phyloP scores from a whole-genome alignment of 2,888 invertebrate species.

The Cephus runcator region DNA sequence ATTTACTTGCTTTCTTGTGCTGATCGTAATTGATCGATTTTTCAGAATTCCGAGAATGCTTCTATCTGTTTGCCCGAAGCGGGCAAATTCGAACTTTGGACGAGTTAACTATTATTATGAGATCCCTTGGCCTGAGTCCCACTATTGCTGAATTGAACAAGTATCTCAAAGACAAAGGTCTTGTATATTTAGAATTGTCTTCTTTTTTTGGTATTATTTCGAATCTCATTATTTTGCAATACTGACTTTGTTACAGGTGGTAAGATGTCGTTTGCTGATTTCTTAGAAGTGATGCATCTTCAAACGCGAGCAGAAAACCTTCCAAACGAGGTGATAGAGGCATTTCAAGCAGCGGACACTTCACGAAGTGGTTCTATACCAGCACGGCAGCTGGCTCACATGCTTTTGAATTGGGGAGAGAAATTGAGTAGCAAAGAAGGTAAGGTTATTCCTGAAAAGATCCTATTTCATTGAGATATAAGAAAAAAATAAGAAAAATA shows the following conservation, averaged over 20 bases:
- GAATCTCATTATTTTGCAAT: not conserved
- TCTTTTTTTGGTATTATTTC: constrained; percentile 9
- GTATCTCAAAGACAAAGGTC: constrained; percentile 79
- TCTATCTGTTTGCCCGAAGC: constrained; percentile 91
- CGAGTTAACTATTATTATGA: constrained; percentile 93
- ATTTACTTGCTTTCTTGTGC: constrained; percentile 1
- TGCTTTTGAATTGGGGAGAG: constrained; percentile 93
- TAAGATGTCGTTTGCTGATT: constrained; percentile 95
- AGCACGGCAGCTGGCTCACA: constrained; percentile 84
- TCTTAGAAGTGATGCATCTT: constrained; percentile 93
- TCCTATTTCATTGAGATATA: not conserved
- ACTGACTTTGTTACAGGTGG: constrained; percentile 70
- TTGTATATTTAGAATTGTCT: not conserved
- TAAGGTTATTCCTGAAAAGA: constrained; percentile 36
- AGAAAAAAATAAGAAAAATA: too few species aligned
- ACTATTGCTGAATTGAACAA: constrained; percentile 90
- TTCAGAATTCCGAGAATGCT: constrained; percentile 95
- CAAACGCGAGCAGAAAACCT: constrained; percentile 87
- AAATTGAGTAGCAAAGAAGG: constrained; percentile 76
- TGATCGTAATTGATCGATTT: constrained; percentile 33
- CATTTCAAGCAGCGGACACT: constrained; percentile 88
- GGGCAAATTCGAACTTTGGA: constrained; percentile 90
- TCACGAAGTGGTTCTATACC: constrained; percentile 80
- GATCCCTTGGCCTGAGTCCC: constrained; percentile 93
- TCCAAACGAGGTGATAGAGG: constrained; percentile 86